These are phyloP conservation scores for Nemapogon koenigi DNA, from an alignment of 2,888 invertebrate genomes.

Conservation along the genomic window DNA sequence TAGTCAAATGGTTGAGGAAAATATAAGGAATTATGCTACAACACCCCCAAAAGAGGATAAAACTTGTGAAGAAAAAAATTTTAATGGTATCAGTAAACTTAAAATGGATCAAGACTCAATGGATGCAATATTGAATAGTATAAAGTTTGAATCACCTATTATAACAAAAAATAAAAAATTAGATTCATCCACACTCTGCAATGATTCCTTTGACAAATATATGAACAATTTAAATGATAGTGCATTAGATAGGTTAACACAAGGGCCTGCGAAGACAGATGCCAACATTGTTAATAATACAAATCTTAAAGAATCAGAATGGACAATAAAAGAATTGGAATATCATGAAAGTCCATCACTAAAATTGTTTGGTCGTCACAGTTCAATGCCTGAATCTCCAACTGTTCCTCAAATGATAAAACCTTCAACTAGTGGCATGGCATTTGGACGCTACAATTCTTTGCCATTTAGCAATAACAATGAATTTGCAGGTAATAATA, in stretches of 20 bases:
- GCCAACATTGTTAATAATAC: constrained; percentile 14
- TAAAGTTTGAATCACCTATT: constrained; percentile 40
- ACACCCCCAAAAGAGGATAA: constrained; percentile 23
- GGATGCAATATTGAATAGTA: constrained; percentile 43
- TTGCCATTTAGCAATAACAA: too few relatives aligned
- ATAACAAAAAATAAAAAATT: constrained; percentile 29
- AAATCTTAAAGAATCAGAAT: constrained; percentile 17
- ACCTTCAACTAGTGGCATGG: constrained; percentile 46
- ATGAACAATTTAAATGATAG: constrained; percentile 53
- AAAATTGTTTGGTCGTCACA: constrained; percentile 42
- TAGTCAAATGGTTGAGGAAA: constrained; percentile 54
- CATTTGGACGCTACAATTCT: constrained; percentile 46
- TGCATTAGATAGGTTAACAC: constrained; percentile 44
- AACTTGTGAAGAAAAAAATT: constrained; percentile 16
- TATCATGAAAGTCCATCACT: constrained; percentile 37
- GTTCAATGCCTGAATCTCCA: constrained; percentile 56
- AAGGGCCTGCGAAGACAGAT: constrained; percentile 31
- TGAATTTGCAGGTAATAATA: too few relatives aligned
- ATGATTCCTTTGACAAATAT: constrained; percentile 56
- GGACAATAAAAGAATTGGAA: constrained; percentile 34
- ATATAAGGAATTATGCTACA: constrained; percentile 27
- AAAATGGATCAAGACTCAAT: constrained; percentile 45
- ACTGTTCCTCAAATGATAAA: constrained; percentile 27
- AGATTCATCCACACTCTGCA: constrained; percentile 34
- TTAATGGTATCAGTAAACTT: constrained; percentile 23